Conservation (phyloP, 1,140 invertebrate genomes). For the Telenomus remus region DNA sequence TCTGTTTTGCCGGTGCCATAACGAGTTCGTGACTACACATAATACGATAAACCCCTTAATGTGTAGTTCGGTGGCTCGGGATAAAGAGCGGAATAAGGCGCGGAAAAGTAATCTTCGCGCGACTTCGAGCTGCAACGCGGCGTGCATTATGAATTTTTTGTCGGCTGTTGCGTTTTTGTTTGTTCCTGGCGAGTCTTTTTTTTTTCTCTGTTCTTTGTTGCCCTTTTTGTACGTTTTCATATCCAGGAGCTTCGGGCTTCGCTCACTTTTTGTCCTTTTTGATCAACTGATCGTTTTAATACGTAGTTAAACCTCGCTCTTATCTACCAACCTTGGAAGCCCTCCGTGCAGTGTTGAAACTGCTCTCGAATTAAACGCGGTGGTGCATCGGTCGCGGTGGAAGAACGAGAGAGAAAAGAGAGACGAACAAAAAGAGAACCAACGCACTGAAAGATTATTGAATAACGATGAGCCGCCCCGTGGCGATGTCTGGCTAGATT, state of each 20-base stretch:
- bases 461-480: constrained; percentile 62
- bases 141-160: constrained; percentile 33
- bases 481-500: constrained; percentile 56
- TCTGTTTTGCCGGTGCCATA: constrained; percentile 71
- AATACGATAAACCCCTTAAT: constrained; percentile 71
- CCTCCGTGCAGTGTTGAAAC: constrained; percentile 28
- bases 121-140: constrained; percentile 18
- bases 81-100: constrained; percentile 41
- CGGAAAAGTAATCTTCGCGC: constrained; percentile 41
- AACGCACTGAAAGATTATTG: constrained; percentile 58
- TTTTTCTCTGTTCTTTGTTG: too few relatives aligned
- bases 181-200: not conserved
- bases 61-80: constrained; percentile 41
- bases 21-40: constrained; percentile 76
- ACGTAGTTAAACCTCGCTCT: constrained; percentile 31
- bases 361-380: constrained; percentile 40
- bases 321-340: constrained; percentile 43
- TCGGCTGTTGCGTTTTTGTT: constrained; percentile 11
- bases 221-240: too few relatives aligned
- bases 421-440: constrained; percentile 18
- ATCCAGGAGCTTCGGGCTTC: constrained; percentile 14
- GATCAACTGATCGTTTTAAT: constrained; percentile 40
- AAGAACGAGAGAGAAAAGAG: constrained; percentile 11
- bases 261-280: constrained; percentile 17
- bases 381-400: constrained; percentile 20